These are phyloP conservation scores for Terrapene triunguis DNA, from an alignment of 2,113 vertebrate genomes.

Conservation along the genomic window DNA sequence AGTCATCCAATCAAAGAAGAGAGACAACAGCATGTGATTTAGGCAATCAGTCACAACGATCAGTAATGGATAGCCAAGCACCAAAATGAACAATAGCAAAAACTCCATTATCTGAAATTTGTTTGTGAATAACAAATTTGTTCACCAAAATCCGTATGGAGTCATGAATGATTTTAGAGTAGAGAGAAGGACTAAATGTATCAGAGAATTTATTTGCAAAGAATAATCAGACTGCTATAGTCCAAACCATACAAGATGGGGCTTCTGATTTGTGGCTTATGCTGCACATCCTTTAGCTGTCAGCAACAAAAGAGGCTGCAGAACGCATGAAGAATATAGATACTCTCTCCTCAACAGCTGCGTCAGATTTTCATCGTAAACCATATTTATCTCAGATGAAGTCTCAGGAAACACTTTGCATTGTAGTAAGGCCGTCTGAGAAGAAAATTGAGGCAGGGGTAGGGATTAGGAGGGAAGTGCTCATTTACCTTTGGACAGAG, in stretches of 20 bases:
- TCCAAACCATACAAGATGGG: background rate
- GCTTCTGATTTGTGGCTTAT: background rate
- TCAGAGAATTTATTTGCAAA: constrained; percentile 5
- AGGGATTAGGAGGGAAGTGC: accelerated
- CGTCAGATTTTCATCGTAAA: background rate
- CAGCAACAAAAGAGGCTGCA: background rate
- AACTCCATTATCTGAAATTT: background rate
- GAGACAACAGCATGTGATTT: background rate
- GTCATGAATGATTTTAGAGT: background rate
- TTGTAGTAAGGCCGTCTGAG: background rate
- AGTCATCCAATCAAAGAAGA: background rate
- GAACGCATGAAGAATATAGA: background rate
- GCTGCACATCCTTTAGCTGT: background rate
- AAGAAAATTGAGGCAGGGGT: background rate
- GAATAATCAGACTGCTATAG: background rate
- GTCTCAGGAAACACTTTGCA: background rate
- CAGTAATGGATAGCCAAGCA: background rate
- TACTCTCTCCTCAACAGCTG: background rate
- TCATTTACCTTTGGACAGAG: background rate
- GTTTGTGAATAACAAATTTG: background rate
- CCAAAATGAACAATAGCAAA: background rate
- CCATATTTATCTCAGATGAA: background rate
- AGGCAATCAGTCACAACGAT: background rate
- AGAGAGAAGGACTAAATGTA: background rate
- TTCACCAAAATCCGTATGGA: background rate